Evolutionary conservation across 2,888 invertebrate genomes (phyloP).

Genomic region (Oscheius onirici): DNA sequence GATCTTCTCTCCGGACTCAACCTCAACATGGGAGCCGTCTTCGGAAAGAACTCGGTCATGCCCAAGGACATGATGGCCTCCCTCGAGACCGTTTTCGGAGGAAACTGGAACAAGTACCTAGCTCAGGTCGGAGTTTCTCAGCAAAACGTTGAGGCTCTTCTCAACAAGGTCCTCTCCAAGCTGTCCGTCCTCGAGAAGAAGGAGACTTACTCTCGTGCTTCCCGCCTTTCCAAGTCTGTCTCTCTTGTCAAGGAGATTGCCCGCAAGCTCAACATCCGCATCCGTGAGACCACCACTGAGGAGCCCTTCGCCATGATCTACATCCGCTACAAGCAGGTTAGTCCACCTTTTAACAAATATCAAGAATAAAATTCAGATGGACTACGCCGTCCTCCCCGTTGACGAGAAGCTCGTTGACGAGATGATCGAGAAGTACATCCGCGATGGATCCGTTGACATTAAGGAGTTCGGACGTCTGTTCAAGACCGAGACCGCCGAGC

Average conservation of each 20-base stretch:
- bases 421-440: conserved; percentile 41
- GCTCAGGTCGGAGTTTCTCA: conserved; percentile 58
- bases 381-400: conserved; percentile 63
- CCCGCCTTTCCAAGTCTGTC: conserved; percentile 41
- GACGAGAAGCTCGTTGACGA: conserved; percentile 48
- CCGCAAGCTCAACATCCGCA: conserved; percentile 56
- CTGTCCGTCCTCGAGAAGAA: conserved; percentile 39
- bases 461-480: conserved; percentile 44
- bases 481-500: conserved; percentile 37
- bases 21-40: conserved; percentile 54
- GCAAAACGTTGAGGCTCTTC: conserved; percentile 52
- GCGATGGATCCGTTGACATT: conserved; percentile 38
- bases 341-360: too few relatives aligned
- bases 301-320: conserved; percentile 48
- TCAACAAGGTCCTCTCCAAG: conserved; percentile 41
- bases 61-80: conserved; percentile 54
- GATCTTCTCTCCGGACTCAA: conserved; percentile 49
- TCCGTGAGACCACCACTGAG: conserved; percentile 36
- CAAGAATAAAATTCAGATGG: conserved; percentile 44
- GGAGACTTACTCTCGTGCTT: conserved; percentile 43
- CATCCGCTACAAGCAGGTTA: conserved; percentile 46
- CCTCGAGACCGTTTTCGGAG: conserved; percentile 59
- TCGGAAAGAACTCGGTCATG: conserved; percentile 56
- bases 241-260: conserved; percentile 47
- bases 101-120: conserved; percentile 56